Conservation (phyloP, 2,797 vertebrate genomes). For the Coracias cyanogaster region DNA sequence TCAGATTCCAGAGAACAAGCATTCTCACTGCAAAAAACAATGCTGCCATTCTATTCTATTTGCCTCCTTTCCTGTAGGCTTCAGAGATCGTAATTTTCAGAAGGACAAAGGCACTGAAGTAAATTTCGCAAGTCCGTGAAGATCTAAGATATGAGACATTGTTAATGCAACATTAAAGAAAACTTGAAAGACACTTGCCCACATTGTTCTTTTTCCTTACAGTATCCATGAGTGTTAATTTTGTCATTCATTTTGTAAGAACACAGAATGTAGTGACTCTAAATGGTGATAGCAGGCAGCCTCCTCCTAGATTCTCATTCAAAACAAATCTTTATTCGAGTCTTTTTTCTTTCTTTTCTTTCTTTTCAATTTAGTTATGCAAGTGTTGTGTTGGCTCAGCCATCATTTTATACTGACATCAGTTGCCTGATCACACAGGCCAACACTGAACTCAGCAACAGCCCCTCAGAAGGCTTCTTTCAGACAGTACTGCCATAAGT, state of each 20-base stretch:
- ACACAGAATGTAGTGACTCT: not conserved
- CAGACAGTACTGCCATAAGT: no score
- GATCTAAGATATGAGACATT: not conserved
- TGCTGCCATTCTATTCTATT: not conserved
- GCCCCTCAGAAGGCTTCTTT: no score
- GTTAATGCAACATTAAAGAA: not conserved
- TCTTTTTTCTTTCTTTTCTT: fast-evolving
- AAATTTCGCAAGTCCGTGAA: not conserved
- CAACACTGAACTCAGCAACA: no score
- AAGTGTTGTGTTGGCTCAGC: not conserved
- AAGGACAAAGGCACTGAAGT: not conserved
- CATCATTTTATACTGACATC: no score
- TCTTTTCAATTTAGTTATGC: not conserved
- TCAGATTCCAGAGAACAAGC: not conserved
- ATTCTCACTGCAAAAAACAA: not conserved
- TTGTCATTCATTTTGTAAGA: not conserved
- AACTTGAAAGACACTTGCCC: not conserved
- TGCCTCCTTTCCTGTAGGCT: not conserved
- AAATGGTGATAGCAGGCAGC: not conserved
- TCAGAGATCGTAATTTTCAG: not conserved
- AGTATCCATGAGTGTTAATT: not conserved
- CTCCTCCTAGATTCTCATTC: not conserved
- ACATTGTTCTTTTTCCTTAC: not conserved
- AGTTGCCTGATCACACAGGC: no score
- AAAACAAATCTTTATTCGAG: not conserved